A percentile compares a stretch with the other conserved stretches of the same genome.
Evolutionary conservation across 2,797 vertebrate genomes (phyloP).

Genomic region (Sciurus carolinensis): DNA sequence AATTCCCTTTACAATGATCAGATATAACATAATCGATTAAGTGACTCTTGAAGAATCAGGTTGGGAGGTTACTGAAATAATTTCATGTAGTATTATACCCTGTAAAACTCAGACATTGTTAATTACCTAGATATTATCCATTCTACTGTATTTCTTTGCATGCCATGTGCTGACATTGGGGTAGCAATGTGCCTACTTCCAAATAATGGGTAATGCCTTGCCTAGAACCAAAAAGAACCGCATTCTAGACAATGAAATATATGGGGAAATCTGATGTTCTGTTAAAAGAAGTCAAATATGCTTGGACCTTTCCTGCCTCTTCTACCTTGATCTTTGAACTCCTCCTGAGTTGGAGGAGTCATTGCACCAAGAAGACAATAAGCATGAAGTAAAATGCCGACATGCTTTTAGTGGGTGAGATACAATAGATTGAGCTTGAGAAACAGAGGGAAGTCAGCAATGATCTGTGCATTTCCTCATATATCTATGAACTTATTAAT

Average conservation of each 20-base stretch:
- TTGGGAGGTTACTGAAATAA: background rate
- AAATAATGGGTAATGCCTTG: background rate
- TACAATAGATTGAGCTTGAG: background rate
- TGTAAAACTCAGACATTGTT: background rate
- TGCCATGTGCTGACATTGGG: background rate
- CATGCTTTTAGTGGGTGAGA: background rate
- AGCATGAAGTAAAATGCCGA: background rate
- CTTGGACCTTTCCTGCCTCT: background rate
- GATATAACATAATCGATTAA: background rate
- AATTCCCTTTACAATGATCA: background rate
- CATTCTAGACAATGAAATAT: background rate
- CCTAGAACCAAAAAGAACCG: background rate
- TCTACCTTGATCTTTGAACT: background rate
- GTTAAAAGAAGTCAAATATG: background rate
- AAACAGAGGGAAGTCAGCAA: background rate
- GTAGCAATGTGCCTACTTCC: background rate
- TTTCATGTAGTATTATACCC: background rate
- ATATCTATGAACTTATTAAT: background rate
- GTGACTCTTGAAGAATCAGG: constrained; percentile 11
- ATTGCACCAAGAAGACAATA: background rate
- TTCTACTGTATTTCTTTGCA: background rate
- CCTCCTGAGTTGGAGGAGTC: background rate
- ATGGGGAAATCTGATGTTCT: background rate
- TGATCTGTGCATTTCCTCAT: background rate
- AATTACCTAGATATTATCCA: background rate